Conservation (phyloP, 2,888 invertebrate species). For the Melanostoma scalare region DNA sequence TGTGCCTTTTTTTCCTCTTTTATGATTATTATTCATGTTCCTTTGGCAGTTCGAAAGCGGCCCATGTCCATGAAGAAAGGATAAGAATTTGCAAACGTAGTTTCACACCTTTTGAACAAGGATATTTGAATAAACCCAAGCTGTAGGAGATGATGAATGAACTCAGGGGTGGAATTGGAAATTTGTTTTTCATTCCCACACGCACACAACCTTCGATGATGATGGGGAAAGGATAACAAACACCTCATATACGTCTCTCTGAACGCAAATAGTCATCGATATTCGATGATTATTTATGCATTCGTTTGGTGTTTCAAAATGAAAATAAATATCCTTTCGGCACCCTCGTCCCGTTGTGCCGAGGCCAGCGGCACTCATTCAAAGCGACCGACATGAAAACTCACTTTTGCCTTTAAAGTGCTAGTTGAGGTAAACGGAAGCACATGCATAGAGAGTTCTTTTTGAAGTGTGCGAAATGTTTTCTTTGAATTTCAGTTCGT, state of each 20-base stretch:
- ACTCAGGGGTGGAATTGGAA: constrained; percentile 65
- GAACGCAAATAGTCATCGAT: constrained; percentile 32
- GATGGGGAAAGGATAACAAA: constrained; percentile 60
- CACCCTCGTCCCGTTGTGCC: constrained; percentile 15
- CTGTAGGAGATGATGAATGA: constrained; percentile 25
- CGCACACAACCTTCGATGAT: background rate
- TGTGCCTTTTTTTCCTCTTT: constrained; percentile 6
- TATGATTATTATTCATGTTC: constrained; percentile 72
- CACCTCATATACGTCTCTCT: constrained; percentile 6
- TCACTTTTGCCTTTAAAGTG: constrained; percentile 65
- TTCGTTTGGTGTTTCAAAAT: constrained; percentile 62
- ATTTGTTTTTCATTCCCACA: constrained; percentile 50
- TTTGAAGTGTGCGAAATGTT: constrained; percentile 71
- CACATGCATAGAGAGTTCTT: constrained; percentile 56
- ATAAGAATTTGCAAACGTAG: constrained; percentile 66
- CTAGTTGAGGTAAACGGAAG: constrained; percentile 54
- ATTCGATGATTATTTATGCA: constrained; percentile 67
- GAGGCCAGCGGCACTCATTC: constrained; percentile 41
- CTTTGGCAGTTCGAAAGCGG: constrained; percentile 13
- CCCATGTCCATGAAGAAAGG: constrained; percentile 17
- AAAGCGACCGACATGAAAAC: constrained; percentile 60
- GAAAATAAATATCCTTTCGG: constrained; percentile 66
- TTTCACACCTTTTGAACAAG: constrained; percentile 67
- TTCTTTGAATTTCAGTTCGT: constrained; percentile 69
- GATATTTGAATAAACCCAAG: constrained; percentile 63